Percentiles rank a stretch among this genome's conserved stretches.
These are phyloP conservation scores for Pyrgilauda ruficollis DNA, from an alignment of 2,113 vertebrate genomes.

Conservation along the genomic window DNA sequence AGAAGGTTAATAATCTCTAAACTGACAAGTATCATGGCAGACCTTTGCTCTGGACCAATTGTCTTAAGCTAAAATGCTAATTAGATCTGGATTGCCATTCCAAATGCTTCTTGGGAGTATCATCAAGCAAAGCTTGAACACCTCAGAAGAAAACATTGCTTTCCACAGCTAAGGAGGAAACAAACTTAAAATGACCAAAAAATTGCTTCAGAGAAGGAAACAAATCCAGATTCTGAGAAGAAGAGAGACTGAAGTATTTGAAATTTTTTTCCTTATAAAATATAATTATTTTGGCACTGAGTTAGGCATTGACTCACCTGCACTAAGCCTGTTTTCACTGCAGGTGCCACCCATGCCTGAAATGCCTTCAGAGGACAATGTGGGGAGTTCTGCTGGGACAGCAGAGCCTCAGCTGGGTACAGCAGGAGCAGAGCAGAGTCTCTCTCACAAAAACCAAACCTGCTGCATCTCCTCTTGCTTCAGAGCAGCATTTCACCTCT, in stretches of 20 bases:
- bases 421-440: neutral
- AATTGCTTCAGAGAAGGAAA: neutral
- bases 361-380: neutral
- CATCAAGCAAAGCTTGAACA: neutral
- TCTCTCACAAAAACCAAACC: neutral
- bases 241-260: neutral
- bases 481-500: conserved; percentile 12
- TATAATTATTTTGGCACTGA: fast-evolving
- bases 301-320: neutral
- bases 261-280: neutral
- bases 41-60: neutral
- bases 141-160: neutral
- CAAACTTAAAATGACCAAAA: neutral
- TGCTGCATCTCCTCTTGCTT: neutral
- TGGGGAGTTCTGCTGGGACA: neutral
- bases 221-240: neutral
- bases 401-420: neutral
- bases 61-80: neutral
- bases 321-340: neutral
- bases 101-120: neutral
- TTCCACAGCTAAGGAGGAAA: neutral
- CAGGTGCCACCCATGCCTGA: neutral
- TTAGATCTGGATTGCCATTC: neutral
- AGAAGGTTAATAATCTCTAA: neutral
- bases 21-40: neutral